Percentiles rank a stretch among this genome's conserved stretches.
phyloP scores from a whole-genome alignment of 1,140 invertebrate genomes.

The Sinella curviseta region DNA sequence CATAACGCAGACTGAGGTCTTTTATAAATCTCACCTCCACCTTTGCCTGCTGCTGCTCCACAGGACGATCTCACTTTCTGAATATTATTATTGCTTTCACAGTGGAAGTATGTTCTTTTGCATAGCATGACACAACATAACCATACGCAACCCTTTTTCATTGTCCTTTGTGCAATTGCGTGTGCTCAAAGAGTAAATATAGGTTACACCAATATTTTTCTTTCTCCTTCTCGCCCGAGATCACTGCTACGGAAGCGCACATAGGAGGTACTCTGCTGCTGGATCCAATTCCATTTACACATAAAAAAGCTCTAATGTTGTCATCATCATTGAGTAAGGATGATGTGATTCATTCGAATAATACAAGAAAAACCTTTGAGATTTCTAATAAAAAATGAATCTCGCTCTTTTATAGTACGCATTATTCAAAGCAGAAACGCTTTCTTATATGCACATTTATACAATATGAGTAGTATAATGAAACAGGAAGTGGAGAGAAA shows the following conservation, averaged over 20 bases:
- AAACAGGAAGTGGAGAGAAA: not conserved
- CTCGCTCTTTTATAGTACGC: not conserved
- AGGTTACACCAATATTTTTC: slow-evolving; percentile 42
- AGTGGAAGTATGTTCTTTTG: not conserved
- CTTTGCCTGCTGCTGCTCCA: not conserved
- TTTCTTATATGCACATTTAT: no score
- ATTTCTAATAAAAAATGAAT: not conserved
- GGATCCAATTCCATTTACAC: slow-evolving; percentile 1
- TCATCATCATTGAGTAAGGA: not conserved
- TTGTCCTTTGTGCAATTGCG: slow-evolving; percentile 39
- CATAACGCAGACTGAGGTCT: no score
- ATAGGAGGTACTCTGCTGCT: not conserved
- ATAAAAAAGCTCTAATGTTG: no score
- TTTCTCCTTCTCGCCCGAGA: not conserved
- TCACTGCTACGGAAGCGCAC: not conserved
- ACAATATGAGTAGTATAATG: not conserved
- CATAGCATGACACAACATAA: slow-evolving; percentile 1
- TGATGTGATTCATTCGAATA: not conserved
- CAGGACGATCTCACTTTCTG: not conserved
- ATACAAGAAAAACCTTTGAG: not conserved
- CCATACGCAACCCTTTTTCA: slow-evolving; percentile 30
- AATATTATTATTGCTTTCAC: not conserved
- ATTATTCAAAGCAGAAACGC: no score
- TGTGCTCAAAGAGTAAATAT: slow-evolving; percentile 48
- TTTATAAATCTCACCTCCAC: slow-evolving; percentile 15